Conservation (phyloP, 2,113 vertebrate species). For the Alligator mississippiensis region DNA sequence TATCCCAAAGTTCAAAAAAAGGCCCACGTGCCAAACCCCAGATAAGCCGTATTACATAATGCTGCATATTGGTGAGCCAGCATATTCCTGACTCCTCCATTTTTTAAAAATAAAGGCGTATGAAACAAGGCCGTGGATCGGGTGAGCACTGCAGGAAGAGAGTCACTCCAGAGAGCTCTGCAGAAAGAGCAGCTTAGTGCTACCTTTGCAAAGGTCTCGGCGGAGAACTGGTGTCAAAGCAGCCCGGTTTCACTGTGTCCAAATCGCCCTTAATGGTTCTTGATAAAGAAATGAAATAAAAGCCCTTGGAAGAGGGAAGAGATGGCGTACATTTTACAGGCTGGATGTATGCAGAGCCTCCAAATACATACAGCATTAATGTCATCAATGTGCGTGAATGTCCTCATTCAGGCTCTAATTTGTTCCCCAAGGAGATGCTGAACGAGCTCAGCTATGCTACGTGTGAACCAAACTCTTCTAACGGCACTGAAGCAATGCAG, state of each 20-base stretch:
- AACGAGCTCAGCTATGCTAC: conserved; percentile 53
- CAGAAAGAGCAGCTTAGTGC: not conserved
- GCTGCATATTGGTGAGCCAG: conserved; percentile 15
- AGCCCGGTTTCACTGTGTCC: not conserved
- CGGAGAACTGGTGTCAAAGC: not conserved
- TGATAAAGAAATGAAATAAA: not conserved
- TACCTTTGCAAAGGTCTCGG: not conserved
- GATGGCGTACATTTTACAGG: not conserved
- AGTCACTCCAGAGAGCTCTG: not conserved
- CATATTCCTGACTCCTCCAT: conserved; percentile 30
- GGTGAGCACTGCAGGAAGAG: not conserved
- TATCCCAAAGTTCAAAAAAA: conserved; percentile 1
- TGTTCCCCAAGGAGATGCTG: conserved; percentile 55
- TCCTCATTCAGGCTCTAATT: conserved; percentile 66
- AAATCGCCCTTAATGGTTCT: not conserved
- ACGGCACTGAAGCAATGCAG: not conserved
- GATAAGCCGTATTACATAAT: conserved; percentile 50
- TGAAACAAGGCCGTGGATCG: conserved; percentile 1
- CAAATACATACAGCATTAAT: not conserved
- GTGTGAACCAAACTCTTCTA: conserved; percentile 2
- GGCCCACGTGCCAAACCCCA: conserved; percentile 37
- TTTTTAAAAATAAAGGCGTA: conserved; percentile 41
- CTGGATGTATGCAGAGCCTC: not conserved
- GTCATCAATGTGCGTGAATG: conserved; percentile 48
- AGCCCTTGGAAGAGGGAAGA: not conserved